phyloP scores from a whole-genome alignment of 35 echinoderm and acorn worm genomes.

The Acanthaster planci region DNA sequence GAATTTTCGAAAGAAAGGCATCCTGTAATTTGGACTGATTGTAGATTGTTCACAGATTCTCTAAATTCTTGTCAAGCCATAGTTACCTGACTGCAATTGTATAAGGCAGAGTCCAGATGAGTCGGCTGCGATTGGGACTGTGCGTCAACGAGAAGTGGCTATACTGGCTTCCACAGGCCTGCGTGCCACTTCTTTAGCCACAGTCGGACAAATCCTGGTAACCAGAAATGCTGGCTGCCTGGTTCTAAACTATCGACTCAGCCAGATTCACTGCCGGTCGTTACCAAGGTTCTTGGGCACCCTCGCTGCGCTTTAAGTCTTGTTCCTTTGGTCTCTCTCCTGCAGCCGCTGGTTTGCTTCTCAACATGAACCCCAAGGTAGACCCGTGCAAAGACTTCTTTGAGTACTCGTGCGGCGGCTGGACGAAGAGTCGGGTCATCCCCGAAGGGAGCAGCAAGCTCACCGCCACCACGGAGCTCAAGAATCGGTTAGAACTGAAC shows the following conservation, averaged over 20 bases:
- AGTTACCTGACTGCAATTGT: no score
- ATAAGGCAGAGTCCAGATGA: no score
- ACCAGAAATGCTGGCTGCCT: neutral
- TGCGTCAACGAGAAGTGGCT: no score
- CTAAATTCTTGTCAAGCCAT: no score
- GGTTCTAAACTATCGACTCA: neutral
- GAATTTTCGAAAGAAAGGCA: no score
- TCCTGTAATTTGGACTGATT: no score
- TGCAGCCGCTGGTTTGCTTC: slow-evolving; percentile 33
- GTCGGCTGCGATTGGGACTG: no score
- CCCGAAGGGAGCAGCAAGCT: slow-evolving; percentile 48
- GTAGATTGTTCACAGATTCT: no score
- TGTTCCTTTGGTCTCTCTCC: neutral
- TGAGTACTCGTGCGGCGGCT: slow-evolving; percentile 92
- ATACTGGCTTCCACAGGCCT: no score
- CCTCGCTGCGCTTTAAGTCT: neutral
- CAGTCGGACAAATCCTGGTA: no score
- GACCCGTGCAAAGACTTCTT: slow-evolving; percentile 95
- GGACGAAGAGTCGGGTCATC: slow-evolving; percentile 57
- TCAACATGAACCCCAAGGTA: slow-evolving; percentile 58
- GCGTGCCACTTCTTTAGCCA: no score
- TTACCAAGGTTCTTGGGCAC: neutral
- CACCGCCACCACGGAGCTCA: slow-evolving; percentile 25
- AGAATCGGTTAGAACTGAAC: slow-evolving; percentile 43
- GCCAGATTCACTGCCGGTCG: neutral